Base-by-base conservation (phyloP, 2,797 vertebrate genomes). In the Loriculus beryllinus region DNA sequence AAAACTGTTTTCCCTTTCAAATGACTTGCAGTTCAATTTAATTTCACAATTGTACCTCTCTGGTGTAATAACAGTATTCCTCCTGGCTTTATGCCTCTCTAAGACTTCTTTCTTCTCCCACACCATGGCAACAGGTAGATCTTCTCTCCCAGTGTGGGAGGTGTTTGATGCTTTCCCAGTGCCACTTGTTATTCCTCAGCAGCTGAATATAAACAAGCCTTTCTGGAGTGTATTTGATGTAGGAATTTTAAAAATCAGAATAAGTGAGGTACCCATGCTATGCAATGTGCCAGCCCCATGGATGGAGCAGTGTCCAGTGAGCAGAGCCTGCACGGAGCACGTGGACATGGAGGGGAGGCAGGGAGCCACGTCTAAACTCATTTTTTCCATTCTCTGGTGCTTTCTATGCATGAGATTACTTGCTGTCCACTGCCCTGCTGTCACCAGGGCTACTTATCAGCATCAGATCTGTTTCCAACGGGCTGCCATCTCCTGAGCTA, bases 1-100 rank as follows among this genome's bases (percentile, higher is more conserved):
- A 95, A 92, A 96, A 92, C 94, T 94, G 95, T 76, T 95, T 96
- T 96, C 94, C 96, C 95, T 97, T 96, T 94, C 48, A 57, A 64
- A 85, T 62, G 81, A 94, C 71, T 89, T 26, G 23, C 93, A 89
- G 92, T 69, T 93, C 95, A 47, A 39, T 87, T 64, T 76, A 64
- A 90, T 93, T 75, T 82, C 83, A 89, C 94, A 74, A 51, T 86
- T 86, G 92, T 1, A 45, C 64, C 75, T 82, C 89, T 84, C 63
- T 40, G 59, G 33, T 79, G 85, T 67, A 70, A 48, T 26, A 47
- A 45, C 68, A 49, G 47, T 8, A 25, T 57, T 85, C 69, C 89
- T 45, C 52, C 76, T 28, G 91, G 39, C 29, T 74, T 74, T 33
- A 18, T 12, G 54, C 70, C 54, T 86, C 86, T 60, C 31, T 12